phyloP scores from a whole-genome alignment of 2,797 vertebrate species.

The Aphelocoma californica region DNA sequence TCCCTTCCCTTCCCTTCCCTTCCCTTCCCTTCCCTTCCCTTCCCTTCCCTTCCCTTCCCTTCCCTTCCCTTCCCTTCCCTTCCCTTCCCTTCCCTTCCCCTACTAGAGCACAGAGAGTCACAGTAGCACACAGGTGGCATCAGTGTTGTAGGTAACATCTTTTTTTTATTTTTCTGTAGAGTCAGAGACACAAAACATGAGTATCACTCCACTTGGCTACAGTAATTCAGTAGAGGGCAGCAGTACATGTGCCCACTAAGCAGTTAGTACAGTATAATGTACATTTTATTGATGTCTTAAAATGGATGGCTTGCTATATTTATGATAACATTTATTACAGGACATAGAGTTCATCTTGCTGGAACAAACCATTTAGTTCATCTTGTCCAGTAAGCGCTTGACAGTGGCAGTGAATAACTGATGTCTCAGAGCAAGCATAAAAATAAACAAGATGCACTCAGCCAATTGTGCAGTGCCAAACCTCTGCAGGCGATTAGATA shows the following conservation, averaged over 20 bases:
- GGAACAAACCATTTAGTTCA: constrained; percentile 62
- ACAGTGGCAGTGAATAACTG: constrained; percentile 50
- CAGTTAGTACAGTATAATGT: not conserved
- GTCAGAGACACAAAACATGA: not conserved
- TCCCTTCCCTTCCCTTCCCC: not conserved
- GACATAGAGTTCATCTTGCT: constrained; percentile 38
- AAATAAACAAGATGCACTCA: constrained; percentile 63
- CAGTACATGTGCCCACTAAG: not conserved
- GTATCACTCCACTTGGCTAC: not conserved
- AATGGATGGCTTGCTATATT: constrained; percentile 41
- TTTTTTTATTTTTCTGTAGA: not conserved
- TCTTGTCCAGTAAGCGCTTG: constrained; percentile 43
- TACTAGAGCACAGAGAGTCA: not conserved
- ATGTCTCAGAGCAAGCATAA: constrained; percentile 59
- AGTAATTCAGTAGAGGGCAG: constrained; percentile 23
- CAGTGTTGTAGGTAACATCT: not conserved
- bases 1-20: not conserved
- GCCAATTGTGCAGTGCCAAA: constrained; percentile 51
- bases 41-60: not conserved
- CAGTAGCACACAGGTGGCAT: not conserved
- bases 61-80: not conserved
- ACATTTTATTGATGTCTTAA: constrained; percentile 27
- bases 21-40: too few relatives aligned
- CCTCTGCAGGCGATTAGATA: constrained; percentile 54
- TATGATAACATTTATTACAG: constrained; percentile 54